Percentiles rank a stretch among this genome's conserved stretches.
phyloP scores from a whole-genome alignment of 2,888 invertebrate genomes.

The Chouioia cunea region DNA sequence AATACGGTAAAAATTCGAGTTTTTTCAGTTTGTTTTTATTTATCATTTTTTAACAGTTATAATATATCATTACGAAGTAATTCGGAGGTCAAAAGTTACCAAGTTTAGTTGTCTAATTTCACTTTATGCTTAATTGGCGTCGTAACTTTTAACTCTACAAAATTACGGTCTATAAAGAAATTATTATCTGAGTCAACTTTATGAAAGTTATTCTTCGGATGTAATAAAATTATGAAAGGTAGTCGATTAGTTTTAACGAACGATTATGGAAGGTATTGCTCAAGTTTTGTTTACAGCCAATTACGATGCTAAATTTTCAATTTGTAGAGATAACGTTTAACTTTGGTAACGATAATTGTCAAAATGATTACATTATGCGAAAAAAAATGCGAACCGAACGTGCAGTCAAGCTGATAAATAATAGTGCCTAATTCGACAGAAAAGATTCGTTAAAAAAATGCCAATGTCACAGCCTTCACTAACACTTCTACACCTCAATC shows the following conservation, averaged over 20 bases:
- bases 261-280: too few species aligned
- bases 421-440: not conserved
- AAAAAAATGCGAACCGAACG: too few species aligned
- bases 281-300: too few species aligned
- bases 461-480: not conserved
- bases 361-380: too few species aligned
- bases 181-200: too few species aligned
- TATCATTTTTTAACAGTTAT: slow-evolving; percentile 5
- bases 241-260: too few species aligned
- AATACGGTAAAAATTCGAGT: too few species aligned
- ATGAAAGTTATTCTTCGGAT: too few species aligned
- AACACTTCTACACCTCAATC: not conserved
- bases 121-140: slow-evolving; percentile 9
- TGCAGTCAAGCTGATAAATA: not conserved
- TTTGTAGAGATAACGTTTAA: too few species aligned
- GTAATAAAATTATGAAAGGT: too few species aligned
- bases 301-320: too few species aligned
- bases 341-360: too few species aligned
- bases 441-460: not conserved
- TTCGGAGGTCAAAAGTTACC: not conserved
- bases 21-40: not conserved
- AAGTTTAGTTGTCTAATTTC: slow-evolving; percentile 9
- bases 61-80: slow-evolving; percentile 6
- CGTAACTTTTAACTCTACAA: slow-evolving; percentile 8
- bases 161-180: not conserved